A percentile compares a stretch with the other conserved stretches of the same genome.
These are phyloP conservation scores for Brachionus angularis DNA, from an alignment of 1,140 invertebrate genomes.

Conservation along the genomic window DNA sequence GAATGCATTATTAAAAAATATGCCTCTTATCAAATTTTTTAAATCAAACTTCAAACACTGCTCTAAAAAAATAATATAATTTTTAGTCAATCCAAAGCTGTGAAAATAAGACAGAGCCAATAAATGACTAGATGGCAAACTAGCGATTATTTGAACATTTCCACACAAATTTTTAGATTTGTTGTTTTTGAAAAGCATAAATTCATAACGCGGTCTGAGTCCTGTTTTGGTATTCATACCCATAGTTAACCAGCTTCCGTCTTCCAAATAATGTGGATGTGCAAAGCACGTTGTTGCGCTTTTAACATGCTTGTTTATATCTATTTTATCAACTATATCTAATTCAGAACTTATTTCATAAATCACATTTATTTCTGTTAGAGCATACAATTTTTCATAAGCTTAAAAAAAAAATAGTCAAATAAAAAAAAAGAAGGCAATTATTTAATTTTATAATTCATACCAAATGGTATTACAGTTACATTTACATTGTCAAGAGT, in stretches of 20 bases:
- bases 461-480: slow-evolving; percentile 25
- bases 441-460: too few relatives aligned
- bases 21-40: slow-evolving; percentile 60
- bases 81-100: slow-evolving; percentile 76
- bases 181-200: not conserved
- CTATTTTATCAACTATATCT: not conserved
- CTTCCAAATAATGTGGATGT: slow-evolving; percentile 21
- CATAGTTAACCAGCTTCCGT: slow-evolving; percentile 33
- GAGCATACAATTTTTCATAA: slow-evolving; percentile 2
- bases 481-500: slow-evolving; percentile 35
- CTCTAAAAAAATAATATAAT: slow-evolving; percentile 77
- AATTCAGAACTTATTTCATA: slow-evolving; percentile 8
- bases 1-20: slow-evolving; percentile 16
- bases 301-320: slow-evolving; percentile 12
- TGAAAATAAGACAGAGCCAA: slow-evolving; percentile 80
- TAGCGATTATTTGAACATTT: slow-evolving; percentile 59
- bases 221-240: slow-evolving; percentile 38
- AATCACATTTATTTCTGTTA: slow-evolving; percentile 24
- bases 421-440: too few relatives aligned
- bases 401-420: not conserved
- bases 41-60: slow-evolving; percentile 72
- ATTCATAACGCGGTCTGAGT: slow-evolving; percentile 1
- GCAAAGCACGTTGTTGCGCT: slow-evolving; percentile 3
- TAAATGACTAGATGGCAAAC: slow-evolving; percentile 68
- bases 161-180: slow-evolving; percentile 32